Evolutionary conservation across 1,140 invertebrate species (phyloP), one percentile per base, ranked within the genome.

Genomic region (Drosophila mayri): DNA sequence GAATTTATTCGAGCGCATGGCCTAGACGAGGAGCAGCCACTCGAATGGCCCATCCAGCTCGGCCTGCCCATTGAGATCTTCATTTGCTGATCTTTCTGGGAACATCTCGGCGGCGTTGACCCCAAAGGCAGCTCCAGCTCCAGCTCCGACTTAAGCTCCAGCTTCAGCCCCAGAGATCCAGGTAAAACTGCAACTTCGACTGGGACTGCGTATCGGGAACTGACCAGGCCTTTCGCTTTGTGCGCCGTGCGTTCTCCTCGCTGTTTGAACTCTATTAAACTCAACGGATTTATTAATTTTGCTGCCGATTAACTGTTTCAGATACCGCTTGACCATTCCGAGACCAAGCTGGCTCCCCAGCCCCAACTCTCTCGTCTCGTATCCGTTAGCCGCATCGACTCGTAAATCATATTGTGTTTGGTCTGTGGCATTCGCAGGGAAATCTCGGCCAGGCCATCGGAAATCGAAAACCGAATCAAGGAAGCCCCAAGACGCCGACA

Each of bases 41-140:
- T 22, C 66, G 41, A 30, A 54, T 54, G 52, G 52, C 52, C 50
- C 52, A 38, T 49, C 67, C 40, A 70, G 40, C 68, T 57, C 16
- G 54, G 66, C 52, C 65, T 22, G 68, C 68, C 68, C 81, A 90
- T 91, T 91, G 88, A 91, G 88, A 91, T 91, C 88, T 91, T 91
- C 88, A 91, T 91, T 91, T 91, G 81, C 78, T 91, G 88, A 91
- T 91, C 88, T 91, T 81, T 87, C 81, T 91, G 88, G 88, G 88
- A 91, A 91, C 88, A 91, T 91, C 88, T 91, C 79, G 66, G 82
- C 85, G 86, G 81, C 78, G 81, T 75, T 88, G 85, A 88, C 85
- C 85, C 85, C 85, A 90, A 88, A 84, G 84, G 83, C 76, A 79
- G 49, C 72, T 43, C 41, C 57, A 66, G 50, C 63, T 14, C 25